Conservation (phyloP, 2,888 invertebrate genomes). For the Cantharis rufa region DNA sequence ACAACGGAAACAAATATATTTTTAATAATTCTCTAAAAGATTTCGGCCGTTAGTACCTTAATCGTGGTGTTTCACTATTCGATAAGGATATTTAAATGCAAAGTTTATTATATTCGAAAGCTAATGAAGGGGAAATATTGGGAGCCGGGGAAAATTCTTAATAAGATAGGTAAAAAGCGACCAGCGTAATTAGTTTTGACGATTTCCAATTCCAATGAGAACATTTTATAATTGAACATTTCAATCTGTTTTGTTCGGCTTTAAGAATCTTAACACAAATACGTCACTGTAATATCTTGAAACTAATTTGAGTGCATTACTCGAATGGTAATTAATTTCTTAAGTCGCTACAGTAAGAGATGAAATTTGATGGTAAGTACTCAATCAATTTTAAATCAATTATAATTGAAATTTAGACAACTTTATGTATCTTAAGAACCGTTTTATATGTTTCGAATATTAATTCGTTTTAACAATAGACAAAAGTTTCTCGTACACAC, state of each 20-base stretch:
- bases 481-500: slow-evolving; percentile 12
- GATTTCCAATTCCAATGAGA: slow-evolving; percentile 29
- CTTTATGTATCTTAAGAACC: not conserved
- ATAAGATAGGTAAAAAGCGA: slow-evolving; percentile 17
- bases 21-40: slow-evolving; percentile 5
- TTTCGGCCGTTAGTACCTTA: not conserved
- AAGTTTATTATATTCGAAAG: not conserved
- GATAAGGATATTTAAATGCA: not conserved
- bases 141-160: not conserved
- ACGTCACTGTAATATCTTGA: slow-evolving; percentile 16
- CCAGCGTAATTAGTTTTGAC: slow-evolving; percentile 27
- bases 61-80: not conserved
- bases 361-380: not conserved
- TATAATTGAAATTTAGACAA: not conserved
- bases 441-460: not conserved
- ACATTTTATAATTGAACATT: slow-evolving; percentile 29
- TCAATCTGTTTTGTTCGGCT: slow-evolving; percentile 27
- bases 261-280: slow-evolving; percentile 23
- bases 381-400: not conserved
- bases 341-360: slow-evolving; percentile 3
- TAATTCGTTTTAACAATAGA: slow-evolving; percentile 18
- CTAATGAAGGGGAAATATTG: not conserved
- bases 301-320: slow-evolving; percentile 27
- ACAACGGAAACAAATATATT: slow-evolving; percentile 22
- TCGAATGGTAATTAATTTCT: slow-evolving; percentile 28